Evolutionary conservation across 2,888 invertebrate species (phyloP), one percentile per base, ranked within the genome.

Genomic region (Drosophila multiciliata): DNA sequence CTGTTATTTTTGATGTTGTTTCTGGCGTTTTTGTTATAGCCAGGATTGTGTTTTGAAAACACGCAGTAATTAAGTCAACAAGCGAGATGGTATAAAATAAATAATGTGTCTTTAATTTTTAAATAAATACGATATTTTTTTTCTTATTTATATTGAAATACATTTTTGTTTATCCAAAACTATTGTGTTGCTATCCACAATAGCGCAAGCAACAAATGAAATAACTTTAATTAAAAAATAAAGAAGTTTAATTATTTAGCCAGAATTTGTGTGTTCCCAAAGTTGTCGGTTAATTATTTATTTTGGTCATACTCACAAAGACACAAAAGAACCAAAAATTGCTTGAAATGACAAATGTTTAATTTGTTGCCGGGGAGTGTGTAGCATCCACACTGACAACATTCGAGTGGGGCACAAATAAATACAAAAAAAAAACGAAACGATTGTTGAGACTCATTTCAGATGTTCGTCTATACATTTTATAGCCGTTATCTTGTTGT

Each of bases 321-420:
- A 48, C 62, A 48, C 35, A 52, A 54, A 33, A 36, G 65, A 42
- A 36, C 40, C 59, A 68, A 29, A 68, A 78, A 78, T 66, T 80
- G 80, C 82, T 76, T 73, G 73, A 80, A 78, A 77, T 67, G 84
- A 82, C 87, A 89, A 80, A 79, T 84, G 83, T 86, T 79, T 87
- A 89, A 89, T 89, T 86, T 86, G 89, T 83, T 72, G 63, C 71
- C 80, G 61, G 57, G 58, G 68, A 69, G 68, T 67, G 75, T 63
- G 60, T 55, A 67, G 52, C 69, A 59, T 76, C 35, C 68, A 58
- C 74, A 50, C 69, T 20, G 20, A 23, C 20, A 17, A 52, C 23
- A 35, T 35, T 50, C 33, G 20, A 48, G 38, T 5, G 2, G 17
- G 20, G 5, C 32, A 32, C 55, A 40, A 70, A 69, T 77, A 80